Conservation (phyloP, 2,797 vertebrate species). For the Microcaecilia unicolor region DNA sequence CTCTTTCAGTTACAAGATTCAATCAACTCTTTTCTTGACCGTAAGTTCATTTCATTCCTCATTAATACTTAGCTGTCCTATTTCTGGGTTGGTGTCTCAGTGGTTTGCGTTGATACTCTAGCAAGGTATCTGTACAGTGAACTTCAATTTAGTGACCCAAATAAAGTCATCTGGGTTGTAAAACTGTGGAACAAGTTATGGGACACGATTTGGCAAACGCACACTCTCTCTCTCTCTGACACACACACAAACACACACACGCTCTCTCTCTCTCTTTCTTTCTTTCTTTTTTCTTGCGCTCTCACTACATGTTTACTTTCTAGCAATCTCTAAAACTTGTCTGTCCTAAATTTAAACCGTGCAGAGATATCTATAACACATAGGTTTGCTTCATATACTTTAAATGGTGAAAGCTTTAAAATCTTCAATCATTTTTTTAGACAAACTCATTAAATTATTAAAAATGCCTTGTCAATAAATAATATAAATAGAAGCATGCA, state of each 20-base stretch:
- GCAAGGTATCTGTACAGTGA: constrained; percentile 43
- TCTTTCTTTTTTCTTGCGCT: too few species aligned
- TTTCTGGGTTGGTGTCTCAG: constrained; percentile 35
- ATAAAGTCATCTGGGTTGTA: constrained; percentile 30
- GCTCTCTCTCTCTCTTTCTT: too few species aligned
- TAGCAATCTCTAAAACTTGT: too few species aligned
- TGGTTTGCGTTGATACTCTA: constrained; percentile 30
- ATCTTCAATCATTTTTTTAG: accelerated
- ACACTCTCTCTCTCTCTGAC: too few species aligned
- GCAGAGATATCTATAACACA: too few species aligned
- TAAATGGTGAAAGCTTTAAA: too few species aligned
- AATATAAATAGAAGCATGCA: neutral
- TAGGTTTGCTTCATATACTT: too few species aligned
- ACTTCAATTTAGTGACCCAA: constrained; percentile 55
- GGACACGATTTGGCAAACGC: constrained; percentile 7
- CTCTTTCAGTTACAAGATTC: constrained; percentile 33
- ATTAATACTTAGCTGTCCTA: too few species aligned
- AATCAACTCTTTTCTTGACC: constrained; percentile 13
- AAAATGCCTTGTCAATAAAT: too few species aligned
- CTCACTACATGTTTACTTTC: too few species aligned
- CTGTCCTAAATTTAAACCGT: too few species aligned
- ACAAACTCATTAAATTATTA: neutral
- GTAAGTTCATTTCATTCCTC: constrained; percentile 24
- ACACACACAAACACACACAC: too few species aligned
- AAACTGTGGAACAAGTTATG: constrained; percentile 15